Evolutionary conservation across 2,888 invertebrate species (phyloP), one percentile per base, ranked within the genome.

Genomic region (Polyploca ridens): DNA sequence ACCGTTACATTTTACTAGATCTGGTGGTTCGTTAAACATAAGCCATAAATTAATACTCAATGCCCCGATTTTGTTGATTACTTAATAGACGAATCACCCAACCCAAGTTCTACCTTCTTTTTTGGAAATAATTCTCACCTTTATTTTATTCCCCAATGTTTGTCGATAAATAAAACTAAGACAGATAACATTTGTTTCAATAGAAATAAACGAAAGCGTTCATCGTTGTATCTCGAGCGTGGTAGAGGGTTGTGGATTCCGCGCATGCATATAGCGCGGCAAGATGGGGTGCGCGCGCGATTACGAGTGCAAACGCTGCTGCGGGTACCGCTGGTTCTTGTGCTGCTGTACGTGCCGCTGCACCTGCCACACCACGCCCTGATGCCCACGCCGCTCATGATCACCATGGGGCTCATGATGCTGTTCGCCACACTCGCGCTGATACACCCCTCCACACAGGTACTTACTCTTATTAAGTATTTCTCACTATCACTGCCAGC

Each of bases 341-440:
- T 88, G 87, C 69, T 90, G 89, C 74, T 81, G 72, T 65, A 62
- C 66, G 5, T 86, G 86, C 67, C 83, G 78, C 71, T 88, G 87
- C 70, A 66, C 68, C 16, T 85, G 76, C 62, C 72, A 69, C 27
- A 27, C 27, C 27, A 27, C 27, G 2, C 27, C 27, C 27, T 27
- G 27, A 27, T 27, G 27, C 27, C 35, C 35, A 35, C 3, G 7
- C 6, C 35, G 8, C 35, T 35, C 3, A 35, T 35, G 8, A 13
- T 13, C 1, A 13, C 13, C 49, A 58, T 65, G 69, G 54, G 61
- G 67, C 60, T 64, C 66, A 59, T 64, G 49, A 35, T 35, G 68
- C 63, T 69, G 61, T 63, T 68, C n/a, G 63, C 67, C 1, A 46
- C 74, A 10, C 76, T 75, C 59, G 68, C 78, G 63, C 69, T 81